Evolutionary conservation across 2,888 invertebrate species (phyloP), one percentile per base, ranked within the genome.

Genomic region (Punctoribates punctum): DNA sequence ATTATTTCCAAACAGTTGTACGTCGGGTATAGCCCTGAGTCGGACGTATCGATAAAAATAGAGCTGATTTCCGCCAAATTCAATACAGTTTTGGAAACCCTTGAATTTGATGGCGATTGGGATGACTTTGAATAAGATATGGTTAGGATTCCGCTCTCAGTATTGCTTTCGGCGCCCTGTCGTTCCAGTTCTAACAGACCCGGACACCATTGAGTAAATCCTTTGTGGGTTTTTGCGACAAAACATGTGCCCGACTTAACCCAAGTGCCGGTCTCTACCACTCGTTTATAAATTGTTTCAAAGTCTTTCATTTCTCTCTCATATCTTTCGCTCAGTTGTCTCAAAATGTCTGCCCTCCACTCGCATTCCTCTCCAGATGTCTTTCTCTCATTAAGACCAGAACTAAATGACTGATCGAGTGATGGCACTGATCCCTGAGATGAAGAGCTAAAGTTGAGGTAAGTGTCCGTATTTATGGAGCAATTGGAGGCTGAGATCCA

Each of bases 61-160:
- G 90, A 90, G 0, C 89, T 90, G 17, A 94, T 89, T 84, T 93
- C 91, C 76, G 89, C 88, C 75, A 93, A 85, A 79, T 90, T 89
- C 82, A 93, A 88, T 82, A 54, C 27, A 72, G 72, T 51, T 62
- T 85, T 92, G 92, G 0, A 90, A 88, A 85, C 91, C 90, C 75
- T 92, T 87, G 73, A 92, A 88, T 54, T 72, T 73, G 72, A n/a
- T 60, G 65, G 15, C 23, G 17, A 23, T 3, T 62, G 27, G 5
- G 62, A 29, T 62, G 57, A 57, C 1, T 1, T 29, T 5, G 62
- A 62, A 62, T 77, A 77, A 65, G 46, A 57, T 13, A 81, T 78
- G 48, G 91, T 90, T 60, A 92, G 85, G 15, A 90, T 90, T 76
- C 91, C 91, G 67, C 89, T 90, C 81, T 88, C 89, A 79, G 90